Percentiles rank a stretch among this genome's conserved stretches.
phyloP scores from a whole-genome alignment of 2,797 vertebrate species.

The Arctocebus calabarensis region DNA sequence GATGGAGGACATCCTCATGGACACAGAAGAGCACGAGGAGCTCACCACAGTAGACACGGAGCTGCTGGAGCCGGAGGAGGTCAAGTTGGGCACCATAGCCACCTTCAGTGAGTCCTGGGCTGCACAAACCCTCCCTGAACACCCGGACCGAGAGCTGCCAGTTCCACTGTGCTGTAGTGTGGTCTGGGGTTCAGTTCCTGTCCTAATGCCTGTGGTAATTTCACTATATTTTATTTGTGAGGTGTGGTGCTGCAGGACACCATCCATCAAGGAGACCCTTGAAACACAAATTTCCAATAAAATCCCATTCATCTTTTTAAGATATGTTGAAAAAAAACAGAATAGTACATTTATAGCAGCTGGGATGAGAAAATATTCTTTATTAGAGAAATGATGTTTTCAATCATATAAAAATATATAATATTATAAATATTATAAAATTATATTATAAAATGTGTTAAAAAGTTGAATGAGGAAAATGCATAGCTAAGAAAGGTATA shows the following conservation, averaged over 20 bases:
- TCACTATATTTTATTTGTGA: not conserved
- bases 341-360: not conserved
- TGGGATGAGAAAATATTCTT: not conserved
- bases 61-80: constrained; percentile 93
- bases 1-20: constrained; percentile 90
- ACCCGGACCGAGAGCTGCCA: not conserved
- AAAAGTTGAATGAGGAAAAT: constrained; percentile 24
- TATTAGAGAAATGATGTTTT: constrained; percentile 31
- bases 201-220: not conserved
- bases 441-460: not conserved
- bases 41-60: constrained; percentile 88
- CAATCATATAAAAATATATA: not conserved
- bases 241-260: not conserved
- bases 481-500: not conserved
- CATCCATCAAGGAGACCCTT: not conserved
- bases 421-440: constrained; percentile 53
- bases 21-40: constrained; percentile 91
- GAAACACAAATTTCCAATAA: not conserved
- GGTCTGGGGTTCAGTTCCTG: not conserved
- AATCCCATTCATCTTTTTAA: constrained; percentile 1
- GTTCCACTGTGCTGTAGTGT: not conserved
- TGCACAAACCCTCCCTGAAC: not conserved
- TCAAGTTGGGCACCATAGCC: constrained; percentile 83
- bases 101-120: constrained; percentile 78
- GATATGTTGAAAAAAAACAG: constrained; percentile 1